These are phyloP conservation scores for Kryptolebias ocellatus DNA, from an alignment of 2,797 vertebrate genomes.

Conservation along the genomic window DNA sequence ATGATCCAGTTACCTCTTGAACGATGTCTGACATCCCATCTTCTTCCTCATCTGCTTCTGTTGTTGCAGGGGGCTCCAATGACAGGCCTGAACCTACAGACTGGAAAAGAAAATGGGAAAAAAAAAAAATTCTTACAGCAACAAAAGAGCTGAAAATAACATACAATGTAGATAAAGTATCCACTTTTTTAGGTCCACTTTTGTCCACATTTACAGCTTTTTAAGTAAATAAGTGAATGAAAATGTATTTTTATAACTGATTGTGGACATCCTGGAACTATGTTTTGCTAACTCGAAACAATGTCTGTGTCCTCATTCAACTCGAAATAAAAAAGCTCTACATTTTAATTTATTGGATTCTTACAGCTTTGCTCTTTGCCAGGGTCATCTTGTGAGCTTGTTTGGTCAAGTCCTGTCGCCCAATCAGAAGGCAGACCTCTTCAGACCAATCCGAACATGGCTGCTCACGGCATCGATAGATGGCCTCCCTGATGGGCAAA, in stretches of 20 bases:
- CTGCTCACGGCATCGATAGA: slow-evolving; percentile 94
- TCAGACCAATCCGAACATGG: slow-evolving; percentile 96
- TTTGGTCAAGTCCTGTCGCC: slow-evolving; percentile 94
- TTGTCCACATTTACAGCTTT: not conserved
- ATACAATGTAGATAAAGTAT: not conserved
- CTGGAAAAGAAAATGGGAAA: slow-evolving; percentile 53
- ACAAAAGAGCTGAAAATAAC: not conserved
- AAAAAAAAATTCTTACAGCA: not conserved
- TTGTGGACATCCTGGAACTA: not conserved
- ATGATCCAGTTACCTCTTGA: slow-evolving; percentile 85
- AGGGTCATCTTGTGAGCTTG: slow-evolving; percentile 93
- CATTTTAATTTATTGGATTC: slow-evolving; percentile 56
- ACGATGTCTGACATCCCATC: slow-evolving; percentile 98
- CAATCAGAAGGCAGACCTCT: slow-evolving; percentile 93
- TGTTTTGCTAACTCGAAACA: not conserved
- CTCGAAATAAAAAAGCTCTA: not conserved
- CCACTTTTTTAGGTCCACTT: not conserved
- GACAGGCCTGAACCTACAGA: slow-evolving; percentile 86
- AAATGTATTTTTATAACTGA: not conserved
- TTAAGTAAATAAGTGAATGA: not conserved
- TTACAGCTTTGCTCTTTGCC: slow-evolving; percentile 91
- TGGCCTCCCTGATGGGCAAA: slow-evolving; percentile 93
- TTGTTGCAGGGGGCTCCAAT: slow-evolving; percentile 86
- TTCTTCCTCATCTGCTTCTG: slow-evolving; percentile 94
- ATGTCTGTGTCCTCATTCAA: not conserved